Conservation (phyloP, 2,888 invertebrate genomes). For the Sepioteuthis lessoniana region DNA sequence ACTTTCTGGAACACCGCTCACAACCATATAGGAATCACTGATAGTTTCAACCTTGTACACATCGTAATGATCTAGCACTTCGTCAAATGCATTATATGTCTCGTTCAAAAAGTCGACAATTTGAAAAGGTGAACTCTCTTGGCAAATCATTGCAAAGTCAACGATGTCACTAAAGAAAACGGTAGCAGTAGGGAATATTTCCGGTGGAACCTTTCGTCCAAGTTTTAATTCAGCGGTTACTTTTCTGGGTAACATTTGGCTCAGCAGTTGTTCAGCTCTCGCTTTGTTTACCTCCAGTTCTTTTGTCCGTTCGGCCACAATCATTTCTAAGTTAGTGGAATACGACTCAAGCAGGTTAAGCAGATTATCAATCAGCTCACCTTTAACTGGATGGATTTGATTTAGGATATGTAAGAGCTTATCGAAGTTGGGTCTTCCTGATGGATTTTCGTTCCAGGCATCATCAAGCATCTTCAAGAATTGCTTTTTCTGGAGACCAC, state of each 20-base stretch:
- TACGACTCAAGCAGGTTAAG: conserved; percentile 60
- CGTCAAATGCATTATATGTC: conserved; percentile 67
- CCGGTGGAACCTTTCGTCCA: conserved; percentile 62
- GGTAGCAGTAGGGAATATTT: conserved; percentile 64
- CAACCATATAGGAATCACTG: conserved; percentile 65
- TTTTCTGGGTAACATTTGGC: conserved; percentile 68
- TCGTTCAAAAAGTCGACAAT: conserved; percentile 67
- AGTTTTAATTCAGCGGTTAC: conserved; percentile 66
- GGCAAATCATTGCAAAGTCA: conserved; percentile 65
- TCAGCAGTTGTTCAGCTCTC: conserved; percentile 67
- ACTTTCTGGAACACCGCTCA: conserved; percentile 63
- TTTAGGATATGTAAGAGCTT: conserved; percentile 60
- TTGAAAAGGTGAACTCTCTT: conserved; percentile 63
- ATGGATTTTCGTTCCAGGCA: conserved; percentile 60
- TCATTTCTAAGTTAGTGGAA: conserved; percentile 65
- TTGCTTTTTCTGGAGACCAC: background rate
- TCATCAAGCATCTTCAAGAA: background rate
- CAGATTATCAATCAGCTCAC: conserved; percentile 61
- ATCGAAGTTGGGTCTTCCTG: conserved; percentile 61
- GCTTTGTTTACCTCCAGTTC: conserved; percentile 66
- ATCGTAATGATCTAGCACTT: conserved; percentile 65
- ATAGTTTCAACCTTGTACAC: conserved; percentile 68
- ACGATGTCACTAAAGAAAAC: conserved; percentile 68
- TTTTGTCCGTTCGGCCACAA: conserved; percentile 64
- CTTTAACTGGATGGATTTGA: conserved; percentile 61